Conservation (phyloP, 2,797 vertebrate species). For the Poeciliopsis presidionis region DNA sequence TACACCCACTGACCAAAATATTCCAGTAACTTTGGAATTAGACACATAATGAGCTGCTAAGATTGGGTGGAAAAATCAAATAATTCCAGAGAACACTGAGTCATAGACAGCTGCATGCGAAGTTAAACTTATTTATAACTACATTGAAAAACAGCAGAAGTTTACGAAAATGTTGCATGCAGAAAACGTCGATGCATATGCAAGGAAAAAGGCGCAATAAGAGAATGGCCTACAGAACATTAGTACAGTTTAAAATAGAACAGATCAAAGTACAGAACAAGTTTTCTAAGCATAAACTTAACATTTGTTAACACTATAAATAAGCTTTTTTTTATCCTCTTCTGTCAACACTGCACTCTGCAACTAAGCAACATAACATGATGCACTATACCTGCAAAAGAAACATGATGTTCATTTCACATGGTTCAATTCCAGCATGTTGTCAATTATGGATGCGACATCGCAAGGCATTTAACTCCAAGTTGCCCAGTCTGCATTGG, state of each 20-base stretch:
- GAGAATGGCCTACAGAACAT: not conserved
- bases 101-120: conserved; percentile 24
- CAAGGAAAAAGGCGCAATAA: not conserved
- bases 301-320: not conserved
- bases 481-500: not conserved
- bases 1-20: conserved; percentile 68
- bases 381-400: not conserved
- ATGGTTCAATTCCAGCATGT: no score
- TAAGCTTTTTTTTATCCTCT: not conserved
- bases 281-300: not conserved
- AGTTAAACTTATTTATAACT: conserved; percentile 4
- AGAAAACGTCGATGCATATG: not conserved
- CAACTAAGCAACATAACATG: not conserved
- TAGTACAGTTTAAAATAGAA: not conserved
- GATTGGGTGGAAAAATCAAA: conserved; percentile 30
- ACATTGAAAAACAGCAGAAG: not conserved
- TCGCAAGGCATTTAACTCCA: not conserved
- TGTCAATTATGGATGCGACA: no score
- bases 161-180: not conserved
- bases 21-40: conserved; percentile 59
- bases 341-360: no score
- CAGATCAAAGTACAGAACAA: not conserved
- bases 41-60: conserved; percentile 45
- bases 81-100: conserved; percentile 36
- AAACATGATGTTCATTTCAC: not conserved